Conservation (phyloP, 1,140 invertebrate genomes). For the Trichonephila inaurata region DNA sequence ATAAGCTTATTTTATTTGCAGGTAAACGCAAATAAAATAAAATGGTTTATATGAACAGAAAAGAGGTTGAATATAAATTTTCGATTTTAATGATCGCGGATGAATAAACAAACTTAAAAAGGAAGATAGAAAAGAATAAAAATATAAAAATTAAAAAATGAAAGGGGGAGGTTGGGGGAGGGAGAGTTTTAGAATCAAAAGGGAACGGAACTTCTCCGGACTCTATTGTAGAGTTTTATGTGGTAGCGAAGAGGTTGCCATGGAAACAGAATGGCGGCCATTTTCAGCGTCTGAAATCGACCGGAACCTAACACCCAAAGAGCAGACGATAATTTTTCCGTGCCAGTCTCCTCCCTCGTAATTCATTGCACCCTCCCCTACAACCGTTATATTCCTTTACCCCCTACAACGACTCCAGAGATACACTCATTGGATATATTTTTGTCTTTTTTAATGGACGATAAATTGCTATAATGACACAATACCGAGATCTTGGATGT, state of each 20-base stretch:
- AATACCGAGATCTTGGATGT: constrained; percentile 56
- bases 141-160: not conserved
- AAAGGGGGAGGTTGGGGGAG: not conserved
- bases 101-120: constrained; percentile 43
- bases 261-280: constrained; percentile 65
- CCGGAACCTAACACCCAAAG: constrained; percentile 73
- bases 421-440: constrained; percentile 53
- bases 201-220: constrained; percentile 21
- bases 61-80: constrained; percentile 39
- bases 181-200: constrained; percentile 21
- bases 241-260: constrained; percentile 40
- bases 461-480: constrained; percentile 72
- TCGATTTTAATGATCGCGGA: constrained; percentile 50
- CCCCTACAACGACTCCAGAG: constrained; percentile 37
- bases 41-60: not conserved
- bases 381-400: constrained; percentile 70
- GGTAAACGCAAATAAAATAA: constrained; percentile 34
- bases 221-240: constrained; percentile 59
- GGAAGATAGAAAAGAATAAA: not conserved
- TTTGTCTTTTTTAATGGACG: constrained; percentile 75
- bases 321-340: constrained; percentile 65
- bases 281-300: constrained; percentile 75
- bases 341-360: constrained; percentile 69
- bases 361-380: constrained; percentile 71
- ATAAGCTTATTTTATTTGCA: constrained; percentile 38